phyloP scores from a whole-genome alignment of 2,888 invertebrate species.

The Epistrophe grossulariae region DNA sequence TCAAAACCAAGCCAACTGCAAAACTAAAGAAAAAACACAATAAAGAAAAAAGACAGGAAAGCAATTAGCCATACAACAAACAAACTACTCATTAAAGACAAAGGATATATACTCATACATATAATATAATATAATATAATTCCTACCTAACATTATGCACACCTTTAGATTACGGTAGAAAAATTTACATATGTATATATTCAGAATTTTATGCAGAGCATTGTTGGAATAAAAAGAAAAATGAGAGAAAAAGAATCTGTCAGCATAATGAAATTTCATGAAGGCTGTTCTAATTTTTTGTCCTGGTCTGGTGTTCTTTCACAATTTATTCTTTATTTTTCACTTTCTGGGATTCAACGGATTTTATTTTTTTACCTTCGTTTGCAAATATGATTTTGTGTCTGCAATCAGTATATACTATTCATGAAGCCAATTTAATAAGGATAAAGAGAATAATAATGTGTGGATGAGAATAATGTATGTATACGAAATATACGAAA shows the following conservation, averaged over 20 bases:
- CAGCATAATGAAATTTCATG: slow-evolving; percentile 5
- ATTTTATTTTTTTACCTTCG: background rate
- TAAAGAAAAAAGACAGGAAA: background rate
- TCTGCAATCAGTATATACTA: background rate
- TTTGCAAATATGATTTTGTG: slow-evolving; percentile 5
- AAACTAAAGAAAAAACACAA: background rate
- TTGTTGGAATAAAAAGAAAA: background rate
- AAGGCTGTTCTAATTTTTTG: background rate
- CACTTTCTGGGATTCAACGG: background rate
- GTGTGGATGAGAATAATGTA: background rate
- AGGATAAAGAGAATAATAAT: background rate
- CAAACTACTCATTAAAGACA: background rate
- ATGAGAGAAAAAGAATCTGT: background rate
- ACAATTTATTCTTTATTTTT: background rate
- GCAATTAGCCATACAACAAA: background rate
- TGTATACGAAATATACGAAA: background rate
- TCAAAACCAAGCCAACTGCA: background rate
- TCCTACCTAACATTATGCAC: slow-evolving; percentile 5
- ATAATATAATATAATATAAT: background rate
- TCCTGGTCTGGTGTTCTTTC: background rate
- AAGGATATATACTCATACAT: background rate
- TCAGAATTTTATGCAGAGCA: background rate
- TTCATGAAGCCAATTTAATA: slow-evolving; percentile 3
- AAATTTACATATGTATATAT: background rate
- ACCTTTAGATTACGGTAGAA: background rate